Conservation (phyloP, 2,113 vertebrate species). For the Lasiurus cinereus region DNA sequence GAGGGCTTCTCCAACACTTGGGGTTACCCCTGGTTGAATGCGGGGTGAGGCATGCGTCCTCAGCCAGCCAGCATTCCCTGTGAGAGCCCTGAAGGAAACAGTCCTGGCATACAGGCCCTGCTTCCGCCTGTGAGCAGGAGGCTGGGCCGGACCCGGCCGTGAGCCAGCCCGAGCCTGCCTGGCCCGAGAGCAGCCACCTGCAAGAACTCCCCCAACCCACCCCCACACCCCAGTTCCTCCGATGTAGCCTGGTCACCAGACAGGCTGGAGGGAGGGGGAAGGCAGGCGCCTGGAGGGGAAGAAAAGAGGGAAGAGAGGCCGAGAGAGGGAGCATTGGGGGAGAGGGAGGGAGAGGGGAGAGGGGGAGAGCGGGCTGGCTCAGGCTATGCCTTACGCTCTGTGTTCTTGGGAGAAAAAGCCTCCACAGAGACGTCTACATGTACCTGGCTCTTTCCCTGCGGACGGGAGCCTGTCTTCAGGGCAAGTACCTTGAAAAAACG, state of each 20-base stretch:
- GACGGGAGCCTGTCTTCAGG: slow-evolving; percentile 14
- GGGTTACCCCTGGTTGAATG: neutral
- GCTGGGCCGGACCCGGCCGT: neutral
- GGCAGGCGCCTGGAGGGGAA: neutral
- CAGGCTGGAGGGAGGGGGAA: neutral
- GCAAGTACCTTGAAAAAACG: neutral
- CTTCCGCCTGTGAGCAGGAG: neutral
- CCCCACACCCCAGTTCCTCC: too few relatives aligned
- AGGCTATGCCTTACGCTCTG: neutral
- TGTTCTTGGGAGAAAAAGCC: slow-evolving; percentile 6
- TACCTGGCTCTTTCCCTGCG: slow-evolving; percentile 3
- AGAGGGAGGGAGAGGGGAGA: neutral
- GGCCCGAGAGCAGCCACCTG: too few relatives aligned
- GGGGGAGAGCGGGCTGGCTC: neutral
- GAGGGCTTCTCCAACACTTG: neutral
- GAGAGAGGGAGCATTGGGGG: neutral
- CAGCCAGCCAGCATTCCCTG: neutral
- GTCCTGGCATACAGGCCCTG: neutral
- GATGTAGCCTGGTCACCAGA: neutral
- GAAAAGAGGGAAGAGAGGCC: neutral
- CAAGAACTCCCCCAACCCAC: too few relatives aligned
- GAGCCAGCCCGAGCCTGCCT: neutral
- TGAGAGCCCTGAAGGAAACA: neutral
- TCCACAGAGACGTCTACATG: neutral
- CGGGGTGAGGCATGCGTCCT: neutral